Base-by-base conservation (phyloP, 92 coral and sea anemone species). In the Epizoanthus rinbou region DNA sequence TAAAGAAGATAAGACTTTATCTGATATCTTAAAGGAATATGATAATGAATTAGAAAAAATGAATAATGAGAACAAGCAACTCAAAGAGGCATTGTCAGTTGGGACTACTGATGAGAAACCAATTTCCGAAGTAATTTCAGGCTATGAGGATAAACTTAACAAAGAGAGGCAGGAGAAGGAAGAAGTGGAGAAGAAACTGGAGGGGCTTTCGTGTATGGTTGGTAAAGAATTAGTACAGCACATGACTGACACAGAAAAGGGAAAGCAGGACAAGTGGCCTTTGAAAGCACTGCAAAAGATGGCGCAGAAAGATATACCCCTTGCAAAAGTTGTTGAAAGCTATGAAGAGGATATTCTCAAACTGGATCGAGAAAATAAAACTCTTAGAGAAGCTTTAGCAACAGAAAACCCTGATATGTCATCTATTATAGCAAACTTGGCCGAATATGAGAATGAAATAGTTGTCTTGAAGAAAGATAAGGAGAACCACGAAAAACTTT, bases 281-380 rank as follows among this genome's bases (percentile, higher is more conserved):
- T 70, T 86, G 2, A 80, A 88, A 54, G 93, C 92, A 16, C 63
- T 91, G 66, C 87, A 78, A 23, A 81, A 74, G 11, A 89, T 89
- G 89, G 89, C 73, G 15, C 81, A 91, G 7, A 87, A 95, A 73
- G 80, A 35, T 5, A 85, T 87, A 67, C 85, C 91, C 5, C 86
- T 93, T 10, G 89, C 91, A 8, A 91, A 90, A 13, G 92, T 89
- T 11, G 64, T 88, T 23, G 91, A 84, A 76, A 88, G 89, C 71
- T 91, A 91, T 75, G 95, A 95, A 74, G 84, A 84, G 15, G 79
- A 91, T 21, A 79, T 91, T 71, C 84, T 56, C 21, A 91, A 80
- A 54, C 68, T 91, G 66, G 87, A 89, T 6, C 73, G 79, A 75
- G 91, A 92, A 64, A 89, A 81, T 21, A 54, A 67, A 6, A 75